A percentile compares a stretch with the other conserved stretches of the same genome.
These are phyloP conservation scores for Julus scandinavius DNA, from an alignment of 2,888 invertebrate species.

Conservation along the genomic window DNA sequence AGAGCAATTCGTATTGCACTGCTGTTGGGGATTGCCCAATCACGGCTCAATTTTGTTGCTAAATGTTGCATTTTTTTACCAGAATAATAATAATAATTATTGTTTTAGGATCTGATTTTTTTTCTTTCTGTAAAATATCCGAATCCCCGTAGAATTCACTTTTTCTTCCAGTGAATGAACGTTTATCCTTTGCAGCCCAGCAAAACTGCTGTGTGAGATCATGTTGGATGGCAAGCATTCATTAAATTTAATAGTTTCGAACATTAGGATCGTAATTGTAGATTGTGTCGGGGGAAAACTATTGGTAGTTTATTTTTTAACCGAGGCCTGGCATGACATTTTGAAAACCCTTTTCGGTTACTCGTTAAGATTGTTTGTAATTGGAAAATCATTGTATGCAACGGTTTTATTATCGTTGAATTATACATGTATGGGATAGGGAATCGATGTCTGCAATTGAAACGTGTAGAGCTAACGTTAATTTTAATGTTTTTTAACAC, in stretches of 20 bases:
- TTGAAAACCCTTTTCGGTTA: not conserved
- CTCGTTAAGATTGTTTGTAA: not conserved
- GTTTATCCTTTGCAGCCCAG: slow-evolving; percentile 50
- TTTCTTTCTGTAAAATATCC: not conserved
- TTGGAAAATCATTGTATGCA: too few species aligned
- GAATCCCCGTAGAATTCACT: not conserved
- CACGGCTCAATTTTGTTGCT: slow-evolving; percentile 14
- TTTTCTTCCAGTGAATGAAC: slow-evolving; percentile 26
- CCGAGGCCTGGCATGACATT: not conserved
- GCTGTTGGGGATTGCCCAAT: not conserved
- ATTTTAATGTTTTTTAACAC: too few species aligned
- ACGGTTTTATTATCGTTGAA: too few species aligned
- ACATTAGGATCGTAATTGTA: not conserved
- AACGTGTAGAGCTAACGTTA: too few species aligned
- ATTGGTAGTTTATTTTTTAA: not conserved
- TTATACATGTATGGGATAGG: too few species aligned
- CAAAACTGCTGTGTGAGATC: slow-evolving; percentile 48
- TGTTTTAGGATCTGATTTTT: slow-evolving; percentile 1
- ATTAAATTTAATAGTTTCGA: not conserved
- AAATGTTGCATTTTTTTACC: not conserved
- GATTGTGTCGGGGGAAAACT: not conserved
- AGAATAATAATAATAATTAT: slow-evolving; percentile 16
- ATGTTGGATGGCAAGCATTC: not conserved
- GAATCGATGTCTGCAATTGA: too few species aligned
- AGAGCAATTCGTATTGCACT: not conserved